Conservation (phyloP, 2,888 invertebrate genomes). For the Himalopsyche kuldschensis region DNA sequence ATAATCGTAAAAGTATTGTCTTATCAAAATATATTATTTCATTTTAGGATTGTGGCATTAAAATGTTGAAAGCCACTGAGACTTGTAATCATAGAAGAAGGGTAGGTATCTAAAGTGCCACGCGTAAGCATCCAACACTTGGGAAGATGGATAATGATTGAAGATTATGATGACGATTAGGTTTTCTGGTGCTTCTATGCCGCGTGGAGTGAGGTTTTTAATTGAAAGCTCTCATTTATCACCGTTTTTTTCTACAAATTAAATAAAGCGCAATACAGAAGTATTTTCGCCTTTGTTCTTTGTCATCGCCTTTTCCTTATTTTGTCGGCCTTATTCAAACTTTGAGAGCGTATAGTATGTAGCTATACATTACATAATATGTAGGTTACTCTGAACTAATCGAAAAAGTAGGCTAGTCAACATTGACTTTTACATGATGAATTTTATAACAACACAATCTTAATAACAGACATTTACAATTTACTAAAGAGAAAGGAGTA, state of each 20-base stretch:
- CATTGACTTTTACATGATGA: background rate
- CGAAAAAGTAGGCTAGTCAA: background rate
- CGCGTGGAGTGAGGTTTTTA: conserved; percentile 1
- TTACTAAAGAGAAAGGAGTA: no score
- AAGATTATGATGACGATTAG: conserved; percentile 19
- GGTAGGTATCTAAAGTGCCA: conserved; percentile 1
- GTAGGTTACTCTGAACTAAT: background rate
- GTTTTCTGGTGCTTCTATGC: background rate
- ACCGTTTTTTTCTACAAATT: background rate
- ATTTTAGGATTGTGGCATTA: background rate
- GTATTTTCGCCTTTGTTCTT: background rate
- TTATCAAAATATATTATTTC: no score
- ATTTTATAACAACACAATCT: no score
- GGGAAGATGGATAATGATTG: conserved; percentile 21
- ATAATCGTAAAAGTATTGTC: no score
- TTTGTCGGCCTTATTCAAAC: background rate
- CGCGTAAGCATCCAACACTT: background rate
- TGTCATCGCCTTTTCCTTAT: background rate
- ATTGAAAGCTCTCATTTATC: conserved; percentile 2
- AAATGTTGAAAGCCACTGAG: background rate
- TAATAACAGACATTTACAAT: no score
- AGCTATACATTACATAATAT: no score
- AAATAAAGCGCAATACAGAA: background rate
- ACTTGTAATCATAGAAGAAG: background rate
- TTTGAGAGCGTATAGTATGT: background rate